These are phyloP conservation scores for Caenorhabditis sp. DNA, from an alignment of 2,888 invertebrate species.

Conservation along the genomic window DNA sequence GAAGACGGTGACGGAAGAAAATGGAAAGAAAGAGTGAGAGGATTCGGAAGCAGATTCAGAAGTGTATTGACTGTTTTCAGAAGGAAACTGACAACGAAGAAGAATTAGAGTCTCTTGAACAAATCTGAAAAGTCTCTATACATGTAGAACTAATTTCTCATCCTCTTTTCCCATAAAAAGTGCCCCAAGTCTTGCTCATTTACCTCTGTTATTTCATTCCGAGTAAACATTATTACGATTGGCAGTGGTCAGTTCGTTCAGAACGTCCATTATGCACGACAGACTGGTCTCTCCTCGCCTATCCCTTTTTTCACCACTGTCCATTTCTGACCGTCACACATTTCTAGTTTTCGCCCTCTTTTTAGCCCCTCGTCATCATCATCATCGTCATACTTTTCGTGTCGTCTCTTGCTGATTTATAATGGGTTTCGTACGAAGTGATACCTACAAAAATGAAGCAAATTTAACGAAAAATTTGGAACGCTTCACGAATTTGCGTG, in stretches of 20 bases:
- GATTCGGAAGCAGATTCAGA: too few species aligned
- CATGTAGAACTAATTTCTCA: constrained; percentile 5
- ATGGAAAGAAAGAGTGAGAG: too few species aligned
- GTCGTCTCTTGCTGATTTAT: too few species aligned
- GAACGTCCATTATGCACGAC: constrained; percentile 53
- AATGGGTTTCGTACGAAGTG: background rate
- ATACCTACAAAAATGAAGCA: background rate
- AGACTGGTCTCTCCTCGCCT: constrained; percentile 26
- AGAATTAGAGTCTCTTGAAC: constrained; percentile 15
- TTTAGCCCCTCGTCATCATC: background rate
- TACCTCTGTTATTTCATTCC: too few species aligned
- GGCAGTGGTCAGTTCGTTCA: constrained; percentile 49
- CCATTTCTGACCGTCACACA: constrained; percentile 46
- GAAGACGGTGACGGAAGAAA: background rate
- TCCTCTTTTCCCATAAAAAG: too few species aligned
- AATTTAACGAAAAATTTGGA: constrained; percentile 82
- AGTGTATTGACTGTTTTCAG: background rate
- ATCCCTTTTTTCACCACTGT: constrained; percentile 46
- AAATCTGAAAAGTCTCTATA: constrained; percentile 9
- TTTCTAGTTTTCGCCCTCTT: constrained; percentile 29
- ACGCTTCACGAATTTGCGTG: constrained; percentile 93
- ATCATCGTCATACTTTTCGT: constrained; percentile 44
- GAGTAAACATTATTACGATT: constrained; percentile 52
- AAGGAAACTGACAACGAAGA: constrained; percentile 6
- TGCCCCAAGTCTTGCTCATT: too few species aligned